phyloP scores from a whole-genome alignment of 2,888 invertebrate species.

The Drosophila ezoana region DNA sequence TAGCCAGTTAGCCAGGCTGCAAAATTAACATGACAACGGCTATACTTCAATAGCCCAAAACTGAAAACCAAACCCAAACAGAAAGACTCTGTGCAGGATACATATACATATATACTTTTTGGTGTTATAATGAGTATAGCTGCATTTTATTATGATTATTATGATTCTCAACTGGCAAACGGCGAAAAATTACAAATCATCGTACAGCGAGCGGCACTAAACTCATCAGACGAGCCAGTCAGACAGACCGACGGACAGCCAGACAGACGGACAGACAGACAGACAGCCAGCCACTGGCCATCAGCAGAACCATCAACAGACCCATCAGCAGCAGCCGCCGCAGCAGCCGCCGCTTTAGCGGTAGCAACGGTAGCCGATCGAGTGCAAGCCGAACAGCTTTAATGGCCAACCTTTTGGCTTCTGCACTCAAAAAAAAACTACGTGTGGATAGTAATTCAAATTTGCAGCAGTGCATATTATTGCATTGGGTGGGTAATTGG shows the following conservation, averaged over 20 bases:
- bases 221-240: conserved; percentile 64
- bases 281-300: conserved; percentile 31
- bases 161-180: conserved; percentile 71
- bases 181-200: conserved; percentile 74
- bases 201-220: conserved; percentile 70
- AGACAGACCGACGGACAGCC: conserved; percentile 7
- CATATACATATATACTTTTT: conserved; percentile 53
- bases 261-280: not conserved
- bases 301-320: conserved; percentile 48
- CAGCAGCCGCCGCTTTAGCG: conserved; percentile 46
- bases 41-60: conserved; percentile 62
- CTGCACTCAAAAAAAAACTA: conserved; percentile 11
- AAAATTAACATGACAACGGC: conserved; percentile 76
- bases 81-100: conserved; percentile 26
- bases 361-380: conserved; percentile 73
- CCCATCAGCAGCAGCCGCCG: conserved; percentile 33
- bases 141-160: conserved; percentile 82
- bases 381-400: conserved; percentile 66
- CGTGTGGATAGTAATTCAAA: not conserved
- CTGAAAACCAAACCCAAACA: conserved; percentile 12
- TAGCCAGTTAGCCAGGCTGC: conserved; percentile 28
- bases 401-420: conserved; percentile 59
- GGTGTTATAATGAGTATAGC: conserved; percentile 81
- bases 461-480: not conserved
- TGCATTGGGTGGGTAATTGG: too few relatives aligned